Base-by-base conservation (phyloP, 2,113 vertebrate species). In the Erythrocebus patas region DNA sequence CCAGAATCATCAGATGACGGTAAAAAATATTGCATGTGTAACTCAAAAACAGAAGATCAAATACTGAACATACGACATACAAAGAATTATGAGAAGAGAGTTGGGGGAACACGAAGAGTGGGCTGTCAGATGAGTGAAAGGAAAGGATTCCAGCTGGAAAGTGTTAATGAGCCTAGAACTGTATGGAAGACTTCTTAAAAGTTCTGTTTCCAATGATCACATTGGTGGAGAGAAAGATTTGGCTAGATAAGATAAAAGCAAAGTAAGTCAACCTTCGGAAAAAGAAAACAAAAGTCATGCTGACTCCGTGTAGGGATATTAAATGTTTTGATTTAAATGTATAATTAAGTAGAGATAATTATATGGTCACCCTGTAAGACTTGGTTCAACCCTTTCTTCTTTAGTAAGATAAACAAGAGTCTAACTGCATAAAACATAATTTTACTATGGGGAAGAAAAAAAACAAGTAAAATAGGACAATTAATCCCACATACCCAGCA, bases 21-120 rank as follows among this genome's bases (percentile, higher is more conserved):
- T 76, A n/a, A 97, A 93, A 91, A 96, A 90, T 82, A 70, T 93
- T 91, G 1, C 9, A 82, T 55, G 52, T 82, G 13, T 91, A 89
- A 82, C 35, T 86, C n/a, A 57, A 93, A 80, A 91, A 76, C 11
- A 72, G 5, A 78, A 52, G 25, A 64, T 57, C 23, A 89, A 23
- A 95, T 38, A 86, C 0, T 83, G 52, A 78, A 92, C 40, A 93
- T 2, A 32, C 20, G 17, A 78, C 43, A 95, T 23, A 64, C 10
- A 92, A 92, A 78, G 50, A 79, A 88, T 23, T 38, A 0, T 85
- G 83, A 72, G 17, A 78, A 87, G 8, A 76, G 14, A 64, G 30
- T 4, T 66, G 22, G 35, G 52, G 35, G 40, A 91, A 25, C 17
- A 91, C 40, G 23, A 92, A 96, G 57, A 97, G 27, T 6, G 76